phyloP scores from a whole-genome alignment of 2,113 vertebrate species.

The Sigmodon hispidus region DNA sequence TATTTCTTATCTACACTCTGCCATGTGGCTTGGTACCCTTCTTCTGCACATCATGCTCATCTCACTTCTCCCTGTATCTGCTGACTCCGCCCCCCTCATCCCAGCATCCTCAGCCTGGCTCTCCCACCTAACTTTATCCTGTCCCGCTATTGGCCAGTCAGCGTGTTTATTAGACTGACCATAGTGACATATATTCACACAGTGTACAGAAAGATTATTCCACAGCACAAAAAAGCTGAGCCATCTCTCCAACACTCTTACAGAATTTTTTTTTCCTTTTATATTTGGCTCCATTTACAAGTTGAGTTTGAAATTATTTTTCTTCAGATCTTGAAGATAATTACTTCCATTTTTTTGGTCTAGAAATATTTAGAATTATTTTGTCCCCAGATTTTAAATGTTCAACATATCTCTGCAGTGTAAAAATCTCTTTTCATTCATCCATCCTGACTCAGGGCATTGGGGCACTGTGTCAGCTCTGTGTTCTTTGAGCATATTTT shows the following conservation, averaged over 20 bases:
- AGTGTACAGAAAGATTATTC: too few species aligned
- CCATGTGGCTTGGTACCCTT: too few species aligned
- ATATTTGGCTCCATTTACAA: not conserved
- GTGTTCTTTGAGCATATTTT: not conserved
- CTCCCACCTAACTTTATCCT: too few species aligned
- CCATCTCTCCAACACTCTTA: not conserved
- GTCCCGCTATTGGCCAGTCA: too few species aligned
- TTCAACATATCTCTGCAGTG: not conserved
- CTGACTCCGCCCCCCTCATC: too few species aligned
- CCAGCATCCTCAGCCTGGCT: too few species aligned
- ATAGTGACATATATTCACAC: too few species aligned
- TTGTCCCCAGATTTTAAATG: not conserved
- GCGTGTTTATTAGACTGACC: too few species aligned
- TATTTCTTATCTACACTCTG: too few species aligned
- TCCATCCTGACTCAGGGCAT: not conserved
- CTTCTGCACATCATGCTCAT: too few species aligned
- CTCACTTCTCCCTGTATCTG: too few species aligned
- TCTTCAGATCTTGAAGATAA: not conserved
- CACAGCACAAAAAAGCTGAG: not conserved
- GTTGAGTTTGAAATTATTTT: not conserved
- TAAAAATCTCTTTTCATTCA: not conserved
- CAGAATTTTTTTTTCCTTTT: not conserved
- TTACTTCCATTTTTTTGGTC: not conserved
- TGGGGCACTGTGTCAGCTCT: not conserved
- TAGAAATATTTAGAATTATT: not conserved